A percentile compares a stretch with the other conserved stretches of the same genome.
Evolutionary conservation across 2,797 vertebrate species (phyloP).

Genomic region (Ispidina picta): DNA sequence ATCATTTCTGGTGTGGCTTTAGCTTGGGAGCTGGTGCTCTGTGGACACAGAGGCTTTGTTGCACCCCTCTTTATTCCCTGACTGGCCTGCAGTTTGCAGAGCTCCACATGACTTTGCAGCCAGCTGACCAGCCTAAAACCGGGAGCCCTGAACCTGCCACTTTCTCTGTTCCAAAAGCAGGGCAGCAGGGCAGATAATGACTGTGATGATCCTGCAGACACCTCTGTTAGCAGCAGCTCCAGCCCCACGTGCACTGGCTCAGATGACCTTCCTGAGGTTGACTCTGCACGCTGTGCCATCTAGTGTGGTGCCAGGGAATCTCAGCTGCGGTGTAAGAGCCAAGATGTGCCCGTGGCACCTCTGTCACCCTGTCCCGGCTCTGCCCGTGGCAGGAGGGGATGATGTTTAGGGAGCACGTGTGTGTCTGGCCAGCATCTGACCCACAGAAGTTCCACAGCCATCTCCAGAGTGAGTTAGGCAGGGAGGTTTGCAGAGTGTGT

Average conservation of each 20-base stretch:
- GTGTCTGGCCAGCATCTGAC: not conserved
- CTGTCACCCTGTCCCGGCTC: not conserved
- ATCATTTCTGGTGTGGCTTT: not conserved
- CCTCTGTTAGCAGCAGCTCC: not conserved
- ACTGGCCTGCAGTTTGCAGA: not conserved
- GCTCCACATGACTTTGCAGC: not conserved
- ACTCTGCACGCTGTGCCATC: conserved; percentile 2
- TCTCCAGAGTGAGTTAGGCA: not conserved
- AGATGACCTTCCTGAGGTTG: not conserved
- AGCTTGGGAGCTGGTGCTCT: not conserved
- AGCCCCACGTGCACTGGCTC: not conserved
- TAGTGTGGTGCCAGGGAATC: not conserved
- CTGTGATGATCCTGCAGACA: not conserved
- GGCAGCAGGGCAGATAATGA: not conserved
- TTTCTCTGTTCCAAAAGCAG: not conserved
- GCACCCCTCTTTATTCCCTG: not conserved
- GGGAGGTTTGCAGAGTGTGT: not conserved
- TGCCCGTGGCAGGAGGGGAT: not conserved
- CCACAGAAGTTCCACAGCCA: not conserved
- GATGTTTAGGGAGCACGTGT: not conserved
- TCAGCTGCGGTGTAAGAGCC: not conserved
- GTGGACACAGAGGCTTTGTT: not conserved
- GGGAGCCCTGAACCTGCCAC: not conserved
- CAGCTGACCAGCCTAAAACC: not conserved
- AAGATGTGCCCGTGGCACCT: not conserved